Evolutionary conservation across 1,140 invertebrate species (phyloP).

Genomic region (Drosophila lacteicornis): DNA sequence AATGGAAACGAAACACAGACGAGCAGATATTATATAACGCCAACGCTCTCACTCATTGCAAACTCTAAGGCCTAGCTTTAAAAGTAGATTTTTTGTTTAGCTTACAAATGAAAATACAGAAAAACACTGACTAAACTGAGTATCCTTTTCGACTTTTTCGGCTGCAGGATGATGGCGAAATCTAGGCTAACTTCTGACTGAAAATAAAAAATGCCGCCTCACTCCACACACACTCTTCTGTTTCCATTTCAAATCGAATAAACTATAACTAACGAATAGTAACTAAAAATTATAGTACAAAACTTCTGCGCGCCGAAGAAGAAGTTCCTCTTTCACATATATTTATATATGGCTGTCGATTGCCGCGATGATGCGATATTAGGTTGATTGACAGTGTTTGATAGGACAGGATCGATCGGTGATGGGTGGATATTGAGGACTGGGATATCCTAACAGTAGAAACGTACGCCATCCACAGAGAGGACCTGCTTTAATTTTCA

Average conservation of each 20-base stretch:
- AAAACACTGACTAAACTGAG: conserved; percentile 71
- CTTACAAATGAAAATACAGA: conserved; percentile 44
- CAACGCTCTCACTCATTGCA: conserved; percentile 28
- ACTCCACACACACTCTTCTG: conserved; percentile 4
- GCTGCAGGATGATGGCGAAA: conserved; percentile 37
- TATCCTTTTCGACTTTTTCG: conserved; percentile 57
- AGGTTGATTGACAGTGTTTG: conserved; percentile 43
- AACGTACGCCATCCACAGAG: conserved; percentile 85
- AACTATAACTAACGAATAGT: conserved; percentile 22
- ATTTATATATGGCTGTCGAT: conserved; percentile 61
- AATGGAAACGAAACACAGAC: conserved; percentile 20
- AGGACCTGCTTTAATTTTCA: conserved; percentile 86
- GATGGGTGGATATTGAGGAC: conserved; percentile 16
- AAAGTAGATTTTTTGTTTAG: conserved; percentile 21
- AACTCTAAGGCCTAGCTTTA: conserved; percentile 23
- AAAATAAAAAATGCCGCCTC: conserved; percentile 59
- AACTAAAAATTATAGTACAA: conserved; percentile 60
- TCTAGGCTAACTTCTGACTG: conserved; percentile 68
- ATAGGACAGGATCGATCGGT: conserved; percentile 32
- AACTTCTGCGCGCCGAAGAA: conserved; percentile 27
- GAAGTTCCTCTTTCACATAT: conserved; percentile 22
- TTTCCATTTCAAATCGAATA: conserved; percentile 47
- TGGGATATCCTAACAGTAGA: conserved; percentile 81
- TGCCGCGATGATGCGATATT: conserved; percentile 35
- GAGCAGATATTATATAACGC: no score